A percentile compares a stretch with the other conserved stretches of the same genome.
Conservation (phyloP, 2,797 vertebrate species). For the Mastacembelus armatus region DNA sequence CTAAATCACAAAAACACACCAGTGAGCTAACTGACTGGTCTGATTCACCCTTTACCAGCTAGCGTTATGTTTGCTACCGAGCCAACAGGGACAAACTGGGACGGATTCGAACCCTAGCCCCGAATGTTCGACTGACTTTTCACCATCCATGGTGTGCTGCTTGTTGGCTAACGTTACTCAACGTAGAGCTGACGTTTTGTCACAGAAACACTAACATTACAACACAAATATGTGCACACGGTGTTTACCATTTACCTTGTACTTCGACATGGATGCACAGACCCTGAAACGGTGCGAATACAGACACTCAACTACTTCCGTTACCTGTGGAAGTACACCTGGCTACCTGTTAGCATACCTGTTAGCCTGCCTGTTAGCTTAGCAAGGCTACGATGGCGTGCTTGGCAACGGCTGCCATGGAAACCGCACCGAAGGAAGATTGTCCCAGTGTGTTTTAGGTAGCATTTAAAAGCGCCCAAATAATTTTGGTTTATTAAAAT, state of each 20-base stretch:
- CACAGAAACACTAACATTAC: neutral
- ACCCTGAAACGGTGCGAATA: neutral
- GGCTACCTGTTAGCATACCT: too few species aligned
- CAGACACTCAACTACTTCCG: too few species aligned
- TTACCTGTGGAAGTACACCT: too few species aligned
- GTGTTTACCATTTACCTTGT: constrained; percentile 59
- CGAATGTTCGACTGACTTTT: too few species aligned
- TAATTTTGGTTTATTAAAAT: neutral
- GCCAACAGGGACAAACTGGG: too few species aligned
- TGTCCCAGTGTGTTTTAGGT: constrained; percentile 34
- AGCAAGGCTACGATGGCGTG: neutral
- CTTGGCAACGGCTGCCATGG: constrained; percentile 44
- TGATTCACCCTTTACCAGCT: too few species aligned
- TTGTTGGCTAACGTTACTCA: too few species aligned
- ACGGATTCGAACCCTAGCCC: too few species aligned
- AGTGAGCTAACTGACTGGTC: neutral
- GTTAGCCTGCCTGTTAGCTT: neutral
- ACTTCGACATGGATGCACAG: constrained; percentile 70
- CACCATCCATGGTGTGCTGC: too few species aligned
- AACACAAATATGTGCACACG: neutral
- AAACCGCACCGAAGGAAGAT: constrained; percentile 26
- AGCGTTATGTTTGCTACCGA: neutral
- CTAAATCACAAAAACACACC: too few species aligned
- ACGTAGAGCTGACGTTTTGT: too few species aligned
- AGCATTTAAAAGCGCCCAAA: neutral